Percentiles rank a stretch among this genome's conserved stretches.
Conservation (phyloP, 2,797 vertebrate genomes). For the Uromys caudimaculatus region DNA sequence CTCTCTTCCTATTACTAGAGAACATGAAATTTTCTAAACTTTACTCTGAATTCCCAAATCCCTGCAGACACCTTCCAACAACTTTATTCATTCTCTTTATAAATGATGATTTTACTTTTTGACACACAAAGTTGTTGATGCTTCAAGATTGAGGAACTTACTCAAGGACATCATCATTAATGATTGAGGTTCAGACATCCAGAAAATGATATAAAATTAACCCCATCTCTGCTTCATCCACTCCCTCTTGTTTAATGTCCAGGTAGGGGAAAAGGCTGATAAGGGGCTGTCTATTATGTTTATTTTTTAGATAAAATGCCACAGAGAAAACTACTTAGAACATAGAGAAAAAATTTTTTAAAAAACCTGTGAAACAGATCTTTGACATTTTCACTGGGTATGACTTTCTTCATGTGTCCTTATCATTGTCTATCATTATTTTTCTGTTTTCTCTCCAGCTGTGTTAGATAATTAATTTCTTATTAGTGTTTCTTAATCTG, state of each 20-base stretch:
- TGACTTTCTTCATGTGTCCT: neutral
- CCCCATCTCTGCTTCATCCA: neutral
- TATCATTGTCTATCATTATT: neutral
- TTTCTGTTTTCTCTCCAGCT: conserved; percentile 52
- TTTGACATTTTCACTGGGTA: neutral
- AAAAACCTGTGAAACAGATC: neutral
- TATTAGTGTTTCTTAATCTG: conserved; percentile 56
- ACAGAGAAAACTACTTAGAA: conserved; percentile 1
- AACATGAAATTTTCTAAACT: neutral
- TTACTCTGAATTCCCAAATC: too few relatives aligned
- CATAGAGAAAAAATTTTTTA: neutral
- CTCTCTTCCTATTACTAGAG: neutral
- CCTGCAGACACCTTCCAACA: neutral
- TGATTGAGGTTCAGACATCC: neutral
- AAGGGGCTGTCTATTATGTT: neutral
- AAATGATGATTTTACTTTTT: conserved; percentile 47
- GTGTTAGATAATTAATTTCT: conserved; percentile 63
- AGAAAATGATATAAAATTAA: neutral
- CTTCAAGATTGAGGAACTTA: conserved; percentile 13
- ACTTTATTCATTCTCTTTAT: neutral
- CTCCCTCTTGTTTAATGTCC: neutral
- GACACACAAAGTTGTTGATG: conserved; percentile 17
- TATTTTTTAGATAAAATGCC: neutral
- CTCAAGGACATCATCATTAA: conserved; percentile 27
- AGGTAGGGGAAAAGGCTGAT: neutral